Evolutionary conservation across 2,888 invertebrate genomes (phyloP).

Genomic region (Diarsia mendica): DNA sequence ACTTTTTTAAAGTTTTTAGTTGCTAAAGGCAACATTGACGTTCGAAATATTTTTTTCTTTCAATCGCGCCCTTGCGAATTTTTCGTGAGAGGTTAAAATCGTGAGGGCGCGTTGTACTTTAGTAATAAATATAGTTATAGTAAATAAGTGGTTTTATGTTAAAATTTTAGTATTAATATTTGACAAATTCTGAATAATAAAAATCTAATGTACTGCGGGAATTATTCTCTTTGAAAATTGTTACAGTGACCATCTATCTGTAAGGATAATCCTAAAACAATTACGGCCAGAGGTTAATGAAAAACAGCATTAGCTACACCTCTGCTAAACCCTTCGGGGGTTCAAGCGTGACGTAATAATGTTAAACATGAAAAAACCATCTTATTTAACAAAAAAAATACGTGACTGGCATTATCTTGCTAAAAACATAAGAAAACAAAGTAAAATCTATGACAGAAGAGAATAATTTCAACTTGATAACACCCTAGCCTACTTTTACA

Average conservation of each 20-base stretch:
- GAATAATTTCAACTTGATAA: slow-evolving; percentile 50
- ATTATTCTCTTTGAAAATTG: slow-evolving; percentile 45
- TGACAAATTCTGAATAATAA: slow-evolving; percentile 50
- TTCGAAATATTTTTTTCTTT: slow-evolving; percentile 66
- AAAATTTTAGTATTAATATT: slow-evolving; percentile 62
- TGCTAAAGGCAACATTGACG: background rate
- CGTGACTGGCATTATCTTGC: background rate
- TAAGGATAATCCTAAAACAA: background rate
- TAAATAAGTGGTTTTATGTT: slow-evolving; percentile 68
- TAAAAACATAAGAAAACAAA: background rate
- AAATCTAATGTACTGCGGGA: slow-evolving; percentile 20
- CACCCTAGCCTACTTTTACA: slow-evolving; percentile 41
- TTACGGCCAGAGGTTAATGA: background rate
- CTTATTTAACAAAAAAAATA: background rate
- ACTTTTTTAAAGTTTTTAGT: background rate
- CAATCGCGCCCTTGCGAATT: slow-evolving; percentile 35
- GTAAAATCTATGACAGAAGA: slow-evolving; percentile 4
- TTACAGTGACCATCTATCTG: background rate
- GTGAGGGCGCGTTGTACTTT: slow-evolving; percentile 39
- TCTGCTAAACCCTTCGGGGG: too few species aligned
- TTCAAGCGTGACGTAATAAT: too few species aligned
- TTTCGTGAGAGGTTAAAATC: slow-evolving; percentile 47
- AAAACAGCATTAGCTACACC: background rate
- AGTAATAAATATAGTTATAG: slow-evolving; percentile 60
- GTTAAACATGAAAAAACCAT: background rate